Base-by-base conservation (phyloP, 1,140 invertebrate genomes). In the Drosophila parvula region DNA sequence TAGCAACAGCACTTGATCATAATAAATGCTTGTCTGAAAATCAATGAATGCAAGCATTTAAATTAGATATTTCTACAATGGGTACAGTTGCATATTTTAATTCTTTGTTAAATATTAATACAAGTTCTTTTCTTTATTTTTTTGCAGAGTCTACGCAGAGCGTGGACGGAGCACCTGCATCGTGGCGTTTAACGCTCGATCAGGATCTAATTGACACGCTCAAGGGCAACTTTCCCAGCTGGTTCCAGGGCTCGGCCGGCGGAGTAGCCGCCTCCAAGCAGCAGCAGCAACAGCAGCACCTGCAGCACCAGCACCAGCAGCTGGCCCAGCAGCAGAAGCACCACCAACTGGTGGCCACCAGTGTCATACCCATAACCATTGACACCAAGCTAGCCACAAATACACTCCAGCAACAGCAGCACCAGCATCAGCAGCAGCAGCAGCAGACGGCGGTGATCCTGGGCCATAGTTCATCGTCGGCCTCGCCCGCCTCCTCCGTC, bases 121-220 rank as follows among this genome's bases (percentile, higher is more conserved):
- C 3, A 22, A 14, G 0, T 5, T 47, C 22, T 47, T 47, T 4
- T 61, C 18, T 0, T 47, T 28, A n/a, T 27, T 79, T 79, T 55
- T 56, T 94, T 95, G 0, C 93, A 96, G 96, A 96, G 94, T 96
- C 95, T 93, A 95, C 95, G 94, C 95, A 96, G 94, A 95, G 95
- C 94, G 95, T 95, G 93, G 95, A 95, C 92, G 95, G 95, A 92
- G 95, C 94, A 91, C 95, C 95, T 93, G 94, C 95, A 80, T 97
- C 96, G 94, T 98, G 96, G 96, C 95, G 96, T 93, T 96, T 98
- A 86, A 96, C 96, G 92, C 94, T 98, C 92, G 97, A 98, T 94
- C 95, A 96, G 93, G 97, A 98, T 93, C 94, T 98, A 81, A 94
- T 98, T 84, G 96, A 97, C 92, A 98, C 97, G 75, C 96, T 98